Base-by-base conservation (phyloP, 2,113 vertebrate species). In the Eudyptes chrysolophus region DNA sequence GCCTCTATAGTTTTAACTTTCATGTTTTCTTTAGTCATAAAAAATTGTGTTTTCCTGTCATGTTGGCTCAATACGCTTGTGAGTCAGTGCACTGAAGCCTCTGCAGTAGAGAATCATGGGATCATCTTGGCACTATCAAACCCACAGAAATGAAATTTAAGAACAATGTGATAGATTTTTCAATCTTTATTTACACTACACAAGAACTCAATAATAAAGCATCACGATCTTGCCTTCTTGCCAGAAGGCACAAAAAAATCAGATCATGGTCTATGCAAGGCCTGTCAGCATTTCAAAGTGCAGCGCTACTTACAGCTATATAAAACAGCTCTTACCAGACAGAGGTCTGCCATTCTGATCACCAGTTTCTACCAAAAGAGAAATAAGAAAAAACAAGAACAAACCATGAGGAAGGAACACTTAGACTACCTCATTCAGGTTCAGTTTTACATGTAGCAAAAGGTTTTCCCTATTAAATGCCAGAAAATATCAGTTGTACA, bases 31-130 rank as follows among this genome's bases (percentile, higher is more conserved):
- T 96, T 88, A 93, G 49, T 27, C 16, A 79, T 78, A 40, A 79
- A 92, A 95, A 95, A 95, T 38, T 16, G 27, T 34, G 32, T 84
- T 93, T 96, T 94, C 87, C 81, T 94, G 44, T 93, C 82, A 90
- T 24, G 40, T 84, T 97, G 72, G 61, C 29, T 96, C 92, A 95
- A 85, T 78, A 62, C 30, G 94, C 15, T 89, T 51, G 75, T 51
- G 51, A 97, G 69, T 91, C 81, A 88, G 58, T 49, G 32, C 81
- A 68, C 36, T 68, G 87, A 84, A 70, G 29, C 10, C 29, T 93
- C 82, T 92, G 60, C 84, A 30, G 15, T 13, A 87, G 77, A 92
- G 38, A 64, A 86, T 70, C 85, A 66, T n/a, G 51, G 81, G 55
- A 97, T 92, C 84, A 14, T 62, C 25, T 60, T 92, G 72, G 81